Evolutionary conservation across 2,797 vertebrate genomes (phyloP).

Genomic region (Notamacropus eugenii): DNA sequence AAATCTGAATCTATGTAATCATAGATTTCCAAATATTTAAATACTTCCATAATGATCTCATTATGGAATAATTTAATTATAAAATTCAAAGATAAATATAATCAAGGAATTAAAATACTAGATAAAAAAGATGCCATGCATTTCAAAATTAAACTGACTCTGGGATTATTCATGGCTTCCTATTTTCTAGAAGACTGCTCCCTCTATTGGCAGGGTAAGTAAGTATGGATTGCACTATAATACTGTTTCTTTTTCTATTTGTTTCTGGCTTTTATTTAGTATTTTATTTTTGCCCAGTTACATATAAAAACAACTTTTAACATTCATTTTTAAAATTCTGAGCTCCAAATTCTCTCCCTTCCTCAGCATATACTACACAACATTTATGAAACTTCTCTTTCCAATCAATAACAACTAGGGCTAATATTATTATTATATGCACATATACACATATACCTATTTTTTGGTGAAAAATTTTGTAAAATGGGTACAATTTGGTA

Average conservation of each 20-base stretch:
- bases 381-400: background rate
- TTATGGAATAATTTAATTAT: background rate
- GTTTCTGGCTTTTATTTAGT: too few species aligned
- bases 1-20: background rate
- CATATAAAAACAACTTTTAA: too few species aligned
- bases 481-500: background rate
- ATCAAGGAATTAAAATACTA: background rate
- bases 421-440: too few species aligned
- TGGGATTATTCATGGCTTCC: background rate
- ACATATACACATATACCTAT: background rate
- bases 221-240: background rate
- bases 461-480: background rate
- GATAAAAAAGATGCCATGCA: background rate
- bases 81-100: conserved; percentile 18
- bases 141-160: conserved; percentile 2
- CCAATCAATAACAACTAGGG: background rate
- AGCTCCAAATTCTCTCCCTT: too few species aligned
- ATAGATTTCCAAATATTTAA: background rate
- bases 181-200: conserved; percentile 19
- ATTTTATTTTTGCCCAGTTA: too few species aligned
- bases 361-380: background rate
- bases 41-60: background rate
- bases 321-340: too few species aligned
- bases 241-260: too few species aligned
- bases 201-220: background rate